These are phyloP conservation scores for Pseudomyrmex sp. DNA, from an alignment of 1,140 invertebrate genomes.

Conservation along the genomic window DNA sequence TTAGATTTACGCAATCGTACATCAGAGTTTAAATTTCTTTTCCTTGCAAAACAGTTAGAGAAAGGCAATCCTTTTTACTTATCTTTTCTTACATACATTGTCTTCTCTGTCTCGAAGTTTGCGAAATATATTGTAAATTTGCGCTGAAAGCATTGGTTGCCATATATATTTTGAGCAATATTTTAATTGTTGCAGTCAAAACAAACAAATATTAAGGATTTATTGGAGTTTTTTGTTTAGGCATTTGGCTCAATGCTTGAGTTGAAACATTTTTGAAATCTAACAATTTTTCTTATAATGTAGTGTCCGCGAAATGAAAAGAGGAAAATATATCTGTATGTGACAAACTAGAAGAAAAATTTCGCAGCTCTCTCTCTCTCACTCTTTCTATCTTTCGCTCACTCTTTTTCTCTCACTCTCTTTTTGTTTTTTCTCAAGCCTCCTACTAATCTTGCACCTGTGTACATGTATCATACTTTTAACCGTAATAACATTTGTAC, in stretches of 20 bases:
- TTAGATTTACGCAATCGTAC: slow-evolving; percentile 45
- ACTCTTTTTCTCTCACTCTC: background rate
- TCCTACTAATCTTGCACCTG: slow-evolving; percentile 49
- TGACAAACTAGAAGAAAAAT: slow-evolving; percentile 48
- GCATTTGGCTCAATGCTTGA: slow-evolving; percentile 10
- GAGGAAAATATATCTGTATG: slow-evolving; percentile 47
- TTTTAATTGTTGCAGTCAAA: slow-evolving; percentile 53
- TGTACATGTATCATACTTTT: slow-evolving; percentile 58
- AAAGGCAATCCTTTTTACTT: slow-evolving; percentile 41
- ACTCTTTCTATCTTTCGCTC: background rate
- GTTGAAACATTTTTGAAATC: slow-evolving; percentile 18
- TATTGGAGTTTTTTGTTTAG: slow-evolving; percentile 6
- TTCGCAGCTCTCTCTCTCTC: slow-evolving; percentile 22
- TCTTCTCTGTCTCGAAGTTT: slow-evolving; percentile 28
- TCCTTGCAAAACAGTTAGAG: slow-evolving; percentile 15
- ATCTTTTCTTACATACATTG: background rate
- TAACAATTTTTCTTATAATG: slow-evolving; percentile 37
- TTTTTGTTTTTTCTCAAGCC: slow-evolving; percentile 4
- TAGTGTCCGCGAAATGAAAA: slow-evolving; percentile 50
- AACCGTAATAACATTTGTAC: slow-evolving; percentile 69
- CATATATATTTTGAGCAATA: slow-evolving; percentile 64
- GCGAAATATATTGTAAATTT: slow-evolving; percentile 29
- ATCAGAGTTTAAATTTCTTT: slow-evolving; percentile 20
- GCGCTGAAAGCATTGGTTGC: slow-evolving; percentile 56
- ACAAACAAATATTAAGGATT: slow-evolving; percentile 24